Evolutionary conservation across 2,797 vertebrate genomes (phyloP).

Genomic region (Mormyrus hasselquistii): DNA sequence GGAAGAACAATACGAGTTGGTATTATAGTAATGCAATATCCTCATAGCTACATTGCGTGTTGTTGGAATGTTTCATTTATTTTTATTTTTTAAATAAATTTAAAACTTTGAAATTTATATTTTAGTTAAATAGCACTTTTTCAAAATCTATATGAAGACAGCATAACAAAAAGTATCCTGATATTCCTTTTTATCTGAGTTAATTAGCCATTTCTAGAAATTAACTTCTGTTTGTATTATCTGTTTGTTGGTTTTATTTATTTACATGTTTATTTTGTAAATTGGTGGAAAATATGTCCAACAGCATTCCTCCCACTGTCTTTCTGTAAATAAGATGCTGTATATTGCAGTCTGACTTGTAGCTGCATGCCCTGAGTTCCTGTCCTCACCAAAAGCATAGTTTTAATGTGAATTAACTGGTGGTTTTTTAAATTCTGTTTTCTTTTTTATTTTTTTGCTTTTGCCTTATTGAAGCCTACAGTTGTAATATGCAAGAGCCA

Average conservation of each 20-base stretch:
- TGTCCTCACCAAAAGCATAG: slow-evolving; percentile 73
- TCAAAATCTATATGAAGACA: slow-evolving; percentile 46
- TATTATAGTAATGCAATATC: slow-evolving; percentile 76
- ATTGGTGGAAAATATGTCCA: slow-evolving; percentile 85
- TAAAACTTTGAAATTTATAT: slow-evolving; percentile 55
- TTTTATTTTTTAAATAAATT: slow-evolving; percentile 63
- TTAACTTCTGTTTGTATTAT: slow-evolving; percentile 28
- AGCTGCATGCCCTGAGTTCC: slow-evolving; percentile 81
- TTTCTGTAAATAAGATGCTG: slow-evolving; percentile 96
- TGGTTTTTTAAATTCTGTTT: slow-evolving; percentile 64
- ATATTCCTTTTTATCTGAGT: slow-evolving; percentile 52
- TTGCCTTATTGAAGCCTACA: slow-evolving; percentile 99
- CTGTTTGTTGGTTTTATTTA: slow-evolving; percentile 75
- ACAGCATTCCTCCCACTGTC: slow-evolving; percentile 81
- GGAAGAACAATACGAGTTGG: slow-evolving; percentile 54
- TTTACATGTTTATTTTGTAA: slow-evolving; percentile 70
- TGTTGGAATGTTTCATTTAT: slow-evolving; percentile 66
- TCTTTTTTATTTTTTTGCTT: slow-evolving; percentile 77
- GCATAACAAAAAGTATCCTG: slow-evolving; percentile 44
- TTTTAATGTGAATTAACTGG: slow-evolving; percentile 93
- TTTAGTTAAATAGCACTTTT: slow-evolving; percentile 74
- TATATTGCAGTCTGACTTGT: slow-evolving; percentile 98
- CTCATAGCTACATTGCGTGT: slow-evolving; percentile 72
- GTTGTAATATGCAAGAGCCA: slow-evolving; percentile 99
- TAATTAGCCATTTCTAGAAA: slow-evolving; percentile 56